Evolutionary conservation across 1,140 invertebrate species (phyloP).

Genomic region (Eupeodes corollae): DNA sequence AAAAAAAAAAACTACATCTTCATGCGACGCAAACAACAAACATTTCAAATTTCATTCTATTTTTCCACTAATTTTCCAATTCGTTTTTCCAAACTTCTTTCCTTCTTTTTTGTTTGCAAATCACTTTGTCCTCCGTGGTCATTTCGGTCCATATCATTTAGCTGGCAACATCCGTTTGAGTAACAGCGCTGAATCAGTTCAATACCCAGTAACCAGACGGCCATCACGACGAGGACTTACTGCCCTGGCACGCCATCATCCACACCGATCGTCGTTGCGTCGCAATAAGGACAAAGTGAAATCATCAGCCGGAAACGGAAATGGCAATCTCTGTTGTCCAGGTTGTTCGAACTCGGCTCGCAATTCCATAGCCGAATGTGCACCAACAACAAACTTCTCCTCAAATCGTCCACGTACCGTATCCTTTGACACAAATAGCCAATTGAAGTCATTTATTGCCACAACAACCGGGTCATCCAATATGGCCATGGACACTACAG

Average conservation of each 20-base stretch:
- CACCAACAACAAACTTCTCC: slow-evolving; percentile 3
- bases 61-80: neutral
- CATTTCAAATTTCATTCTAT: neutral
- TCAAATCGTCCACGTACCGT: slow-evolving; percentile 1
- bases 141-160: slow-evolving; percentile 10
- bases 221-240: slow-evolving; percentile 51
- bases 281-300: slow-evolving; percentile 56
- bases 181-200: slow-evolving; percentile 55
- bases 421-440: neutral
- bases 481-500: slow-evolving; percentile 17
- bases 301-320: slow-evolving; percentile 14
- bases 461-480: slow-evolving; percentile 6
- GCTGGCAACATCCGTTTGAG: slow-evolving; percentile 48
- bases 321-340: slow-evolving; percentile 10
- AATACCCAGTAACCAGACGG: slow-evolving; percentile 39
- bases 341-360: slow-evolving; percentile 2
- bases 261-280: slow-evolving; percentile 53
- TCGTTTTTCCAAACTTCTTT: neutral
- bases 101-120: slow-evolving; percentile 8
- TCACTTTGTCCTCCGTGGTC: too few species aligned
- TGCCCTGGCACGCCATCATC: slow-evolving; percentile 52
- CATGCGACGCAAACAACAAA: neutral
- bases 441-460: neutral
- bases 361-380: slow-evolving; percentile 31
- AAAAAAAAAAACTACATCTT: neutral